Conservation (phyloP, 1,140 invertebrate genomes). For the Orchestia grillus region DNA sequence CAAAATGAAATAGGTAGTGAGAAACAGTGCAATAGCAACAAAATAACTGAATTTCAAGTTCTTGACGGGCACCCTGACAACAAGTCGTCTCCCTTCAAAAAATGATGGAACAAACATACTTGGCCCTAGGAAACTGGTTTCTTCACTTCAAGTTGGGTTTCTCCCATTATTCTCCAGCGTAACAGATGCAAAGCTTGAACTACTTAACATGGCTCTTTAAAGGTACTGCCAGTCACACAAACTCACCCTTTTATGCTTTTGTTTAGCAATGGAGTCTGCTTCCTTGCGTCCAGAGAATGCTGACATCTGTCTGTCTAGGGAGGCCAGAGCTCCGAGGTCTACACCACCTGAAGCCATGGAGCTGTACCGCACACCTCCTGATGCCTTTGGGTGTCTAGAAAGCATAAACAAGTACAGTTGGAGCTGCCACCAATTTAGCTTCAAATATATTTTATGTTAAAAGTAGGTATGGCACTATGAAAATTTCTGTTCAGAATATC, state of each 20-base stretch:
- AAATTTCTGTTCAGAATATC: background rate
- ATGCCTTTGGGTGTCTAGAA: background rate
- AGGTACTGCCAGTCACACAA: too few relatives aligned
- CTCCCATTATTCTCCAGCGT: too few relatives aligned
- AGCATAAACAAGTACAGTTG: background rate
- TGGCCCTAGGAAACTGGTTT: too few relatives aligned
- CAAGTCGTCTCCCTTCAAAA: too few relatives aligned
- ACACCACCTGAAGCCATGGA: constrained; percentile 21
- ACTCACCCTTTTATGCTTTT: constrained; percentile 5
- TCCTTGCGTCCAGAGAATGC: background rate
- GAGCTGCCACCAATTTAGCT: background rate
- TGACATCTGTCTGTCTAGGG: background rate
- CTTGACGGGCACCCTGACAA: too few relatives aligned
- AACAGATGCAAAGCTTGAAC: background rate
- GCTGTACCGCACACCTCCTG: background rate
- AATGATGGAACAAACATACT: too few relatives aligned
- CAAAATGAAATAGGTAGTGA: too few relatives aligned
- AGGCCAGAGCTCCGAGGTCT: constrained; percentile 25
- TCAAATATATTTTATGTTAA: background rate
- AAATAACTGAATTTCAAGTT: too few relatives aligned
- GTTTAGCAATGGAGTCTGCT: constrained; percentile 1
- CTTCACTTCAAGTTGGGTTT: too few relatives aligned
- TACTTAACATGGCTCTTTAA: background rate
- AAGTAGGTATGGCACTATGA: background rate
- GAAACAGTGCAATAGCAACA: too few relatives aligned